phyloP scores from a whole-genome alignment of 2,888 invertebrate species.

The Acanthopleura granulata region DNA sequence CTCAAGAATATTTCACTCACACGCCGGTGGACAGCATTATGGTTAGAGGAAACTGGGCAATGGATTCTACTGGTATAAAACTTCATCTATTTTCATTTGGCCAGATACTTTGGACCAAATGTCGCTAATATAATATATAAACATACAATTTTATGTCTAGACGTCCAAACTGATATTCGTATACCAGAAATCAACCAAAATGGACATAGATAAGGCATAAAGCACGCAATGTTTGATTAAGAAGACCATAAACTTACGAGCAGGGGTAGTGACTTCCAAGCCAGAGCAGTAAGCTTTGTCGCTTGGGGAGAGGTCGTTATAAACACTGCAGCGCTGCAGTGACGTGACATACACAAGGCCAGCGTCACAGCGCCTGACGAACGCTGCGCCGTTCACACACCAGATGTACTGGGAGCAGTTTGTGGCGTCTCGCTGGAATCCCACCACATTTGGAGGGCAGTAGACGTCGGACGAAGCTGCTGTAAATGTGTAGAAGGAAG shows the following conservation, averaged over 20 bases:
- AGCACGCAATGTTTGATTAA: no score
- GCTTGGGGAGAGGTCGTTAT: not conserved
- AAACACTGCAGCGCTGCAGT: not conserved
- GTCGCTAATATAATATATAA: no score
- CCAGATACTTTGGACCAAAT: no score
- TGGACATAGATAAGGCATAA: no score
- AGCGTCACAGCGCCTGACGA: not conserved
- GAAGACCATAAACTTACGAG: not conserved
- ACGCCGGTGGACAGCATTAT: no score
- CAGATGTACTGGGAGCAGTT: conserved; percentile 9
- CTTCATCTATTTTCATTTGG: no score
- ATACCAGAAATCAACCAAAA: no score
- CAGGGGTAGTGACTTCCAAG: not conserved
- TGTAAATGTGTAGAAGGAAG: not conserved
- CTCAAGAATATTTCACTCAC: no score
- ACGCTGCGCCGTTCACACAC: conserved; percentile 8
- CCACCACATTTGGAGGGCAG: not conserved
- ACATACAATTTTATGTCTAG: no score
- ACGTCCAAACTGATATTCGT: no score
- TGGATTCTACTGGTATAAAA: no score
- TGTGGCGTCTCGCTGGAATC: not conserved
- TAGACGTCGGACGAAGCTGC: not conserved
- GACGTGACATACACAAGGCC: not conserved
- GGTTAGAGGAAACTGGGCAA: no score
- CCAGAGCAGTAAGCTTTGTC: conserved; percentile 3